Conservation (phyloP, 2,888 invertebrate genomes). For the Clitarchus hookeri region DNA sequence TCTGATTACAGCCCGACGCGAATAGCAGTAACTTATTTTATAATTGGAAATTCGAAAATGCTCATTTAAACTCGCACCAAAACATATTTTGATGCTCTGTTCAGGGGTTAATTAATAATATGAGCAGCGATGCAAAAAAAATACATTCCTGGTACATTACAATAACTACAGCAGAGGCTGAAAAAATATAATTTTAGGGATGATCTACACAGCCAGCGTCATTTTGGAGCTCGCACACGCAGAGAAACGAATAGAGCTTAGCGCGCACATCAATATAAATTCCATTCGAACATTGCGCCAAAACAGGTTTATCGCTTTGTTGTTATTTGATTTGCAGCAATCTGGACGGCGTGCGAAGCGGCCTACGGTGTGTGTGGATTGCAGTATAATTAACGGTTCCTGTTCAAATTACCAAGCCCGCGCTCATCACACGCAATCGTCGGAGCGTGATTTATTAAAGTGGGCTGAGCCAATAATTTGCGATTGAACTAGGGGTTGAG, state of each 20-base stretch:
- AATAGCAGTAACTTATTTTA: no score
- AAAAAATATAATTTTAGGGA: no score
- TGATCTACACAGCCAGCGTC: no score
- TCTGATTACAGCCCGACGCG: no score
- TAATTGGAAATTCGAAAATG: no score
- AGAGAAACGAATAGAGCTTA: not conserved
- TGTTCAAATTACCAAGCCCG: not conserved
- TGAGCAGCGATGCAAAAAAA: no score
- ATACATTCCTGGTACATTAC: no score
- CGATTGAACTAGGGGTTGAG: not conserved
- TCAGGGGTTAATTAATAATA: no score
- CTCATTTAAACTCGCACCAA: no score
- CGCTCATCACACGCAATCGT: not conserved
- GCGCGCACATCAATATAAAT: not conserved
- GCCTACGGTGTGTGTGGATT: not conserved
- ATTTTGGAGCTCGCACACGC: no score
- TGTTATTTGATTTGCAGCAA: conserved; percentile 9
- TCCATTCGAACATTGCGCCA: not conserved
- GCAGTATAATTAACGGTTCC: conserved; percentile 6
- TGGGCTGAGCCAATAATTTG: not conserved
- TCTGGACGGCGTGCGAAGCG: not conserved
- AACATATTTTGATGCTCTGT: no score
- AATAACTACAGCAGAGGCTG: no score
- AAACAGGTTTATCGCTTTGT: conserved; percentile 14
- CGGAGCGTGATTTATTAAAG: conserved; percentile 2